A percentile compares a stretch with the other conserved stretches of the same genome.
phyloP scores from a whole-genome alignment of 2,888 invertebrate genomes.

The Andricus curvator region DNA sequence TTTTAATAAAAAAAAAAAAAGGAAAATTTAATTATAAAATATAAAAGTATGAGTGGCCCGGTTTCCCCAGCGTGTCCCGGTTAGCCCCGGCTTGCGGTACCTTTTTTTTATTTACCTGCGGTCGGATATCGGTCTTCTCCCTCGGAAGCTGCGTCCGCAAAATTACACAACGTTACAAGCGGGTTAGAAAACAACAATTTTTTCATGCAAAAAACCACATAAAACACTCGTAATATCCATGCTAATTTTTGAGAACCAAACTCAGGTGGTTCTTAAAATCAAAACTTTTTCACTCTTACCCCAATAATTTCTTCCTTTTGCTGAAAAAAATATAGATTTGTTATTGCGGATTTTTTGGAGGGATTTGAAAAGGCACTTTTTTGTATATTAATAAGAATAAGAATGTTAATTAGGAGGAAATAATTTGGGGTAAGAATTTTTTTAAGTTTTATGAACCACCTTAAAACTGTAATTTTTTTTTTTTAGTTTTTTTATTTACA shows the following conservation, averaged over 20 bases:
- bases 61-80: too few relatives aligned
- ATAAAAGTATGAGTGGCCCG: too few relatives aligned
- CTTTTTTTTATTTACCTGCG: conserved; percentile 71
- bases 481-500: too few relatives aligned
- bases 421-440: conserved; percentile 3
- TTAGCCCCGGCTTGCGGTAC: too few relatives aligned
- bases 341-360: background rate
- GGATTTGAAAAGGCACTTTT: conserved; percentile 5
- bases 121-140: conserved; percentile 76
- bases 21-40: too few relatives aligned
- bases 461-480: background rate
- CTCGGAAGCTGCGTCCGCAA: conserved; percentile 75
- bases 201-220: conserved; percentile 39
- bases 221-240: conserved; percentile 3
- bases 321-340: conserved; percentile 23
- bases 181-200: conserved; percentile 20
- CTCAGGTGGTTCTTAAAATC: background rate
- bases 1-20: too few relatives aligned
- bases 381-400: background rate
- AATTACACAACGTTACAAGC: conserved; percentile 54
- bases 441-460: background rate
- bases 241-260: background rate
- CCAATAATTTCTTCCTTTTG: conserved; percentile 39
- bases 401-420: background rate
- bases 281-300: conserved; percentile 24